Evolutionary conservation across 2,888 invertebrate species (phyloP), one percentile per base, ranked within the genome.

Genomic region (Sphinx pinastri): DNA sequence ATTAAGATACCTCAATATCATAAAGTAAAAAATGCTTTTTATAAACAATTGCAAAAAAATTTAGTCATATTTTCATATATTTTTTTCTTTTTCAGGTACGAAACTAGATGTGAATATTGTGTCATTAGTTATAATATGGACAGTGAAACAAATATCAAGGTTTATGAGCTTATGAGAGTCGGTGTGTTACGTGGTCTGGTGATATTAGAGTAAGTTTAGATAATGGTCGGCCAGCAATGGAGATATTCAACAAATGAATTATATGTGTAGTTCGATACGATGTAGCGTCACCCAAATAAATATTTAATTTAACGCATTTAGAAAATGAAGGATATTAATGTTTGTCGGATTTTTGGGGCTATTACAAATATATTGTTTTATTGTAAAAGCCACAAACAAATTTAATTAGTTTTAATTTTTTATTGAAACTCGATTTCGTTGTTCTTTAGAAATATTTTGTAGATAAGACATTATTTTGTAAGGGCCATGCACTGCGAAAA

Each of bases 131-230:
- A 77, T 81, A 75, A 75, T 82, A 79, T 84, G 88, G 87, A 88
- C 84, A 81, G 78, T 85, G 72, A 84, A 78, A 77, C 77, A 84
- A 84, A 85, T 92, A 83, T 86, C 84, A 82, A 87, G 82, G 80
- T 85, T 82, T 76, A 79, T 79, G 89, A 92, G 92, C 90, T 93
- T 93, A 93, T 93, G 93, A 93, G 91, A 84, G 84, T 84, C 71
- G 83, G 81, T 86, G 79, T 85, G 19, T 57, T 77, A 82, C 84
- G 77, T 78, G 84, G 79, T 87, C 75, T 83, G 85, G 93, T 92
- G 93, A 92, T 93, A 93, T 83, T 92, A 92, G 87, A 70, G 25
- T 92, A 91, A 92, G 85, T 83, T 83, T 91, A 91, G 86, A 85
- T 90, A 88, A 82, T 79, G 71, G 75, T 81, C 76, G 83, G 83